Base-by-base conservation (phyloP, 35 echinoderm and acorn worm species). In the Lytechinus pictus region DNA sequence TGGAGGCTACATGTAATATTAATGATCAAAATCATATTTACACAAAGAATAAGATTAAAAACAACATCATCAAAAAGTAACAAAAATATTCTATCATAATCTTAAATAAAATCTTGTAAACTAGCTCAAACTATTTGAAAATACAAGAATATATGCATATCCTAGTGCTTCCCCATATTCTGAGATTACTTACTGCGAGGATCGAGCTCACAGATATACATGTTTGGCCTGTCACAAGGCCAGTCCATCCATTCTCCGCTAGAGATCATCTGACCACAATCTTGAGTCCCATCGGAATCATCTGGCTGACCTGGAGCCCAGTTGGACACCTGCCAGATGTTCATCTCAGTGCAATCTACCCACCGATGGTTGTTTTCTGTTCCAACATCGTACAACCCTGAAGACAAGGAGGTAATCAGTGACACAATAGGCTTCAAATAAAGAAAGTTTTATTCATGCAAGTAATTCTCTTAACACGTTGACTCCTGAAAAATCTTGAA, bases 251-350 rank as follows among this genome's bases (percentile, higher is more conserved):
- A 98, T 58, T 91, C 61, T 19, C 97, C 97, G 86, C 27, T 92
- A 5, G 58, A 56, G 11, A 96, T 94, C 44, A 98, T 91, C 94
- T 94, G 93, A 9, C 95, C 97, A 53, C 97, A 98, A 55, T 99
- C 96, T 91, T 97, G 71, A 3, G 53, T 86, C 54, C 98, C 93
- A 3, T 90, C 86, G 1, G 28, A 91, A 79, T 95, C 95, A 27
- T 94, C 96, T 24, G 97, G 96, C 61, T 99, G 98, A 51, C 95
- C 97, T 0, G 16, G 9, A 55, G 95, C 98, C 98, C 98, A 99
- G 89, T 99, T 97, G 53, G 90, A 71, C 9, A 54, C 89, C 52
- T 97, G 95, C 96, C 96, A 98, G 16, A 44, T 53, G 8, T 94
- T 97, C 86, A 97, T 95, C 7, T 96, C 93, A 5, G 89, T 29